A percentile compares a stretch with the other conserved stretches of the same genome.
Conservation (phyloP, 2,797 vertebrate genomes). For the Nannoperca obscura region DNA sequence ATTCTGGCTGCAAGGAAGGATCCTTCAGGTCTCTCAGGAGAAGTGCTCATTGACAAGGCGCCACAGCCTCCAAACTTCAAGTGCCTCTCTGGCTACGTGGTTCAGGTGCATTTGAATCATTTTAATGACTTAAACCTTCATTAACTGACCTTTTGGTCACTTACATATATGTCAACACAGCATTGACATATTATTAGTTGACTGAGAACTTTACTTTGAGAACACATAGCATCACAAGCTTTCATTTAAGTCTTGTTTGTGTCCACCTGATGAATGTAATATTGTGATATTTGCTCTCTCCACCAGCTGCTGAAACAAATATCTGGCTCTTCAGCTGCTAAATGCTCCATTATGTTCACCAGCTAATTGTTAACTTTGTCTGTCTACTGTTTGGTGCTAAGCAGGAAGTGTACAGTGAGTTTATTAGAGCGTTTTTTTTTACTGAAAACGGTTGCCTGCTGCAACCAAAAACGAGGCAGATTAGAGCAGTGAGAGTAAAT, state of each 20-base stretch:
- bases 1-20: slow-evolving; percentile 90
- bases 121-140: neutral
- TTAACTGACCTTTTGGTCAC: neutral
- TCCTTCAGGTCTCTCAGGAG: slow-evolving; percentile 86
- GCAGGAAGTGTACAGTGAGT: neutral
- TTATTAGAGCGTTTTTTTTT: neutral
- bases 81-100: slow-evolving; percentile 89
- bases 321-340: neutral
- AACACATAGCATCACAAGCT: neutral
- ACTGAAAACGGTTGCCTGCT: neutral
- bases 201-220: neutral
- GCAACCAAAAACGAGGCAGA: neutral
- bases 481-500: neutral
- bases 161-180: neutral
- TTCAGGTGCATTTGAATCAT: slow-evolving; percentile 82
- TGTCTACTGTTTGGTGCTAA: neutral
- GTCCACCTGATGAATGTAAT: neutral
- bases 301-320: neutral
- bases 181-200: neutral
- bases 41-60: slow-evolving; percentile 88
- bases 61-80: slow-evolving; percentile 89
- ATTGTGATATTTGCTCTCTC: neutral
- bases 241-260: neutral
- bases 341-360: neutral
- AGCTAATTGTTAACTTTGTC: too few relatives aligned